phyloP scores from a whole-genome alignment of 2,113 vertebrate species.

The Phycodurus eques region DNA sequence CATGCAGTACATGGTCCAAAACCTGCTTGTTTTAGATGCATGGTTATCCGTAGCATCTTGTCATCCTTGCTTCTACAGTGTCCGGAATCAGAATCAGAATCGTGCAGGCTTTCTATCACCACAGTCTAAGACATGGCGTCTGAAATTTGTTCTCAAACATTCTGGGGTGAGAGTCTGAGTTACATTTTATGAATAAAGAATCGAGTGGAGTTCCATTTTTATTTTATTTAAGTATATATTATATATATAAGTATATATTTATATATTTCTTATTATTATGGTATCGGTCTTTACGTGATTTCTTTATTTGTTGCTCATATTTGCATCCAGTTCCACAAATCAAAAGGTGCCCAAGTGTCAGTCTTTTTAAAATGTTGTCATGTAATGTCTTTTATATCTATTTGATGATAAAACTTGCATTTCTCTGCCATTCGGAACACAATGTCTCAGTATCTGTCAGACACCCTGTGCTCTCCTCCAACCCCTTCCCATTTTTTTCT shows the following conservation, averaged over 20 bases:
- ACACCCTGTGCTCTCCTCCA: not conserved
- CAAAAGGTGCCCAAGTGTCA: not conserved
- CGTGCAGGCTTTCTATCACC: not conserved
- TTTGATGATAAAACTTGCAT: not conserved
- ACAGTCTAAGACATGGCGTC: not conserved
- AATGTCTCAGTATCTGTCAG: slow-evolving; percentile 14
- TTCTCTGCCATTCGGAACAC: slow-evolving; percentile 3
- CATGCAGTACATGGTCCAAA: slow-evolving; percentile 7
- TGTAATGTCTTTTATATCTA: slow-evolving; percentile 6
- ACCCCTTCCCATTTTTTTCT: slow-evolving; percentile 25
- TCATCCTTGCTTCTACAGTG: not conserved
- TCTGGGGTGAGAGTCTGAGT: not conserved
- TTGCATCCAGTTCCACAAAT: slow-evolving; percentile 10
- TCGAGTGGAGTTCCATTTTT: not conserved
- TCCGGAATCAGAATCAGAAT: not conserved
- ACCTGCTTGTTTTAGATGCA: not conserved
- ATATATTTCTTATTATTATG: not conserved
- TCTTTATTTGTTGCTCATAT: not conserved
- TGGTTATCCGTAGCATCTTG: not conserved
- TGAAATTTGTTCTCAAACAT: not conserved
- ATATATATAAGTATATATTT: not conserved
- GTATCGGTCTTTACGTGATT: not conserved
- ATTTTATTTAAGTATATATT: too few relatives aligned
- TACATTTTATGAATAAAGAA: not conserved
- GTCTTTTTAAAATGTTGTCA: slow-evolving; percentile 9